phyloP scores from a whole-genome alignment of 2,113 vertebrate species.

The Lophochroa leadbeateri region DNA sequence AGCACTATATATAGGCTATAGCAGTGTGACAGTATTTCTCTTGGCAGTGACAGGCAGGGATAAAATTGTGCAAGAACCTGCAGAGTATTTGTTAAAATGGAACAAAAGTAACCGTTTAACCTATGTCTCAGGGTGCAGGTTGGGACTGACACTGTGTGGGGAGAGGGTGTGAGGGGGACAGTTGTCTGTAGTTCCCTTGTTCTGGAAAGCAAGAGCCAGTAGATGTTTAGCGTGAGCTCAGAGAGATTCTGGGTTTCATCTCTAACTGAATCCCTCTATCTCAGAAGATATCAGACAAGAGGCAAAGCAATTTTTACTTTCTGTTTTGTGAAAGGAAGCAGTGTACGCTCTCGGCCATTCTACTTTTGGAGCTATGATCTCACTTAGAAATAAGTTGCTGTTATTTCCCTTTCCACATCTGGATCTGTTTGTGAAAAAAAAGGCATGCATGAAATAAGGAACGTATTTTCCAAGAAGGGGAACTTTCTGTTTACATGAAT shows the following conservation, averaged over 20 bases:
- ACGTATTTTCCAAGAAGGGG: conserved; percentile 5
- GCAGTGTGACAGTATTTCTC: neutral
- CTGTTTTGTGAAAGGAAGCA: conserved; percentile 2
- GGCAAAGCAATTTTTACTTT: conserved; percentile 2
- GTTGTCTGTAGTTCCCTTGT: neutral
- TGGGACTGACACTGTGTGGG: neutral
- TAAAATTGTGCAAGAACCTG: neutral
- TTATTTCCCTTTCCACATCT: neutral
- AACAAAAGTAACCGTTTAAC: neutral
- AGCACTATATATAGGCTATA: neutral
- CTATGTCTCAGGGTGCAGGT: neutral
- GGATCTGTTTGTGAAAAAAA: neutral
- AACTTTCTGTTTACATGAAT: conserved; percentile 11
- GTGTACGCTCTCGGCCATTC: neutral
- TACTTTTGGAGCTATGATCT: neutral
- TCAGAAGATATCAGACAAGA: neutral
- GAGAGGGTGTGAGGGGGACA: neutral
- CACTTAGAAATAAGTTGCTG: neutral
- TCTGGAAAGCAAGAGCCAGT: neutral
- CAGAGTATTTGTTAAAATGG: neutral
- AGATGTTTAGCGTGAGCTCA: neutral
- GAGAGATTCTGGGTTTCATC: neutral
- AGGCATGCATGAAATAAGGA: neutral
- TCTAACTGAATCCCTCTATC: neutral
- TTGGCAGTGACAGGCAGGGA: neutral